These are phyloP conservation scores for Scaptomyza parva DNA, from an alignment of 2,888 invertebrate genomes.

Conservation along the genomic window DNA sequence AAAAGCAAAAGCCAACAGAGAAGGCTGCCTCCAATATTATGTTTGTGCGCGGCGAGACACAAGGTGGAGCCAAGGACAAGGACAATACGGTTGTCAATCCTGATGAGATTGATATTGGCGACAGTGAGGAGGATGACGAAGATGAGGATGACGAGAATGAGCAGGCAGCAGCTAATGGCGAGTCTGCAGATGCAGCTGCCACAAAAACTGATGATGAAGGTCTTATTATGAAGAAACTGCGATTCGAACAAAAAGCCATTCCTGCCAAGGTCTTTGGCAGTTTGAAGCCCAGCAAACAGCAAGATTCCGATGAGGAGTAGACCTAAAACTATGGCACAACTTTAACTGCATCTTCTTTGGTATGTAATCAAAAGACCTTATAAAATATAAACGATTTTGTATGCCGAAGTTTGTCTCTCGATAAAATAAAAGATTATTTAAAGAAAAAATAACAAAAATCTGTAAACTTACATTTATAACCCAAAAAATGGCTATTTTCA, in stretches of 20 bases:
- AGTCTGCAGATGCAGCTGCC: constrained; percentile 78
- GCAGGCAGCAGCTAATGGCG: constrained; percentile 86
- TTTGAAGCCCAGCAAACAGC: constrained; percentile 84
- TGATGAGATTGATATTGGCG: constrained; percentile 94
- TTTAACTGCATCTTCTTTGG: background rate
- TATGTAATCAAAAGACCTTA: background rate
- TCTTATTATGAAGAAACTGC: constrained; percentile 87
- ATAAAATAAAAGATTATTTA: no score
- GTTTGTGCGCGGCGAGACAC: constrained; percentile 95
- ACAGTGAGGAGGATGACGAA: constrained; percentile 88
- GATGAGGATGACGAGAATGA: constrained; percentile 86
- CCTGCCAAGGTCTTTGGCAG: constrained; percentile 97
- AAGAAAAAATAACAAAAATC: background rate
- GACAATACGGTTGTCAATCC: constrained; percentile 90
- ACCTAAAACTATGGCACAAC: background rate
- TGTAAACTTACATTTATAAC: background rate
- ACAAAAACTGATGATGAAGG: constrained; percentile 86
- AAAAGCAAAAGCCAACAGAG: constrained; percentile 68
- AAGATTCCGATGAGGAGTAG: constrained; percentile 78
- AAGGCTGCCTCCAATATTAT: constrained; percentile 87
- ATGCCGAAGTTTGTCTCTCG: background rate
- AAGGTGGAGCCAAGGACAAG: constrained; percentile 89
- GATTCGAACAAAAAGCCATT: constrained; percentile 93
- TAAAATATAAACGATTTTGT: background rate
- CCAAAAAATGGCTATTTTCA: background rate